A percentile compares a stretch with the other conserved stretches of the same genome.
Conservation (phyloP, 2,113 vertebrate species). For the Pseudorhombus dupliciocellatus region DNA sequence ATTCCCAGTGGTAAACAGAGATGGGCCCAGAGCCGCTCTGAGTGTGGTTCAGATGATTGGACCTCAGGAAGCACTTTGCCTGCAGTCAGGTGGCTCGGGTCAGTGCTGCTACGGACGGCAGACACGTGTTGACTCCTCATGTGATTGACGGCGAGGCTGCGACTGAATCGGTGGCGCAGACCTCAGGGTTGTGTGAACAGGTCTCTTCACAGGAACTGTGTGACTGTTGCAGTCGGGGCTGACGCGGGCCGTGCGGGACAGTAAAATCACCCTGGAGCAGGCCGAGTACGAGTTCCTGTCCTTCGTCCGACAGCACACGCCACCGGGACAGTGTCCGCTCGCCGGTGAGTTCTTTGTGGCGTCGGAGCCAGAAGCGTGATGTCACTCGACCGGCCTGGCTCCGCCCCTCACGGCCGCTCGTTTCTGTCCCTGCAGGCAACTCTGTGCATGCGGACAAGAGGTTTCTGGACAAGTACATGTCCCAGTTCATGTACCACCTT, state of each 20-base stretch:
- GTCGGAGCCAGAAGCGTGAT: background rate
- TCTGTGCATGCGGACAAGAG: conserved; percentile 88
- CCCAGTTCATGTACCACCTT: conserved; percentile 90
- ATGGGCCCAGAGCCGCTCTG: too few relatives aligned
- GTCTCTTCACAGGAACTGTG: too few relatives aligned
- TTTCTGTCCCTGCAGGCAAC: conserved; percentile 71
- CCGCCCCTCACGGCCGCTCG: background rate
- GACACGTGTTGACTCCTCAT: too few relatives aligned
- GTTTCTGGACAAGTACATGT: conserved; percentile 98
- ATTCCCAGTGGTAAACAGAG: too few relatives aligned
- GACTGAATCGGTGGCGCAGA: too few relatives aligned
- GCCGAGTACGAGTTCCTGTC: conserved; percentile 97
- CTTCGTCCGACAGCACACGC: conserved; percentile 93
- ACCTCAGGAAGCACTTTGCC: too few relatives aligned
- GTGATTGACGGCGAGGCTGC: too few relatives aligned
- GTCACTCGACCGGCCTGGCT: background rate
- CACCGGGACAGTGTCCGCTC: conserved; percentile 92
- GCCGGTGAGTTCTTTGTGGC: conserved; percentile 84
- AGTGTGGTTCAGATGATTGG: too few relatives aligned
- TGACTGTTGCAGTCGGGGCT: conserved; percentile 89
- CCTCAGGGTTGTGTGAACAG: too few relatives aligned
- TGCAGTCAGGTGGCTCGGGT: too few relatives aligned
- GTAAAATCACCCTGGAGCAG: conserved; percentile 88
- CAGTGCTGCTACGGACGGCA: too few relatives aligned
- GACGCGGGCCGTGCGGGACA: conserved; percentile 92